These are phyloP conservation scores for Antrozous pallidus DNA, from an alignment of 2,797 vertebrate species.

Conservation along the genomic window DNA sequence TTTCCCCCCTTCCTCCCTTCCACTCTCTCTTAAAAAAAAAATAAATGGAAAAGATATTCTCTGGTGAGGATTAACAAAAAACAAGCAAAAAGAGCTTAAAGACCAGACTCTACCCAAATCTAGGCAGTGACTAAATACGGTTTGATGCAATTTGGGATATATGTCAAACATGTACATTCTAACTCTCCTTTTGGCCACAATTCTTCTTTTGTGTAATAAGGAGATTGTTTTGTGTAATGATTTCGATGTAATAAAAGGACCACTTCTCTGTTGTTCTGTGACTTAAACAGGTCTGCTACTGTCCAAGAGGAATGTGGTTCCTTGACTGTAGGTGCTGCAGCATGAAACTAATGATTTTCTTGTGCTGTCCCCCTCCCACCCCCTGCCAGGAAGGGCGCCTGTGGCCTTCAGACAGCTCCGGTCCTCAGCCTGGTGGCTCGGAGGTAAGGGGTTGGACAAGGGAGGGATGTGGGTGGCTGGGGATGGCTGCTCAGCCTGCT, in stretches of 20 bases:
- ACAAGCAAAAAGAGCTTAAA: not conserved
- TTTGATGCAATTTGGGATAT: not conserved
- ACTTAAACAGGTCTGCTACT: not conserved
- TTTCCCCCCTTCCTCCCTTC: not conserved
- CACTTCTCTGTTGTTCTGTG: not conserved
- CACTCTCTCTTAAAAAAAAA: not conserved
- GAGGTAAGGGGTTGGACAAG: slow-evolving; percentile 85
- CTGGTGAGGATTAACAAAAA: not conserved
- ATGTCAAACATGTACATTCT: not conserved
- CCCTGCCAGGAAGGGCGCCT: slow-evolving; percentile 89
- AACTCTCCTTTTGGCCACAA: not conserved
- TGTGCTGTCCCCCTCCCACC: not conserved
- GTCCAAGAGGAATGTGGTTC: not conserved
- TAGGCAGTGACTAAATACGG: not conserved
- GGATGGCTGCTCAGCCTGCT: not conserved
- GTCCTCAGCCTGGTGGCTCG: slow-evolving; percentile 88
- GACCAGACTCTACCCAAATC: not conserved
- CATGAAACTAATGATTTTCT: slow-evolving; percentile 64
- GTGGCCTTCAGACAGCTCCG: slow-evolving; percentile 89
- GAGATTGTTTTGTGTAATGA: too few relatives aligned
- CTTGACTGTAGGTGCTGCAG: not conserved
- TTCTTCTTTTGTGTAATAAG: not conserved
- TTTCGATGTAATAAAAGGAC: not conserved
- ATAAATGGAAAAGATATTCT: not conserved
- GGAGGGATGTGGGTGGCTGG: not conserved